Conservation (phyloP, 2,113 vertebrate genomes). For the Rhipidura dahli region DNA sequence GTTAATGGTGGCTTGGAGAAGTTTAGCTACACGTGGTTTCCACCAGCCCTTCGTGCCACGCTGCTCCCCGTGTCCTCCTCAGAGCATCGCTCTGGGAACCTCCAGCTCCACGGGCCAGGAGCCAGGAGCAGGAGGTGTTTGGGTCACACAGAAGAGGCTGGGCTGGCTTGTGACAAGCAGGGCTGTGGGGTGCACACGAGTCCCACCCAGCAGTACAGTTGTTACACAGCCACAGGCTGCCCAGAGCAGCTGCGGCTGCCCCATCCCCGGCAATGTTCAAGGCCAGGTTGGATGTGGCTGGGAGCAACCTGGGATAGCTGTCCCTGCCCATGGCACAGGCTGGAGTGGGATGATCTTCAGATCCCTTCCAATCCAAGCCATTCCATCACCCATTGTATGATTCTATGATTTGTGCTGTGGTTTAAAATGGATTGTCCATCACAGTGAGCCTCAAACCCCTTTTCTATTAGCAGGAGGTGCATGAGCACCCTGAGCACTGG, state of each 20-base stretch:
- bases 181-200: fast-evolving
- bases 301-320: fast-evolving
- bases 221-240: fast-evolving
- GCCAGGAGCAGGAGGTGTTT: not conserved
- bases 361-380: not conserved
- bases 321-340: not conserved
- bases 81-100: fast-evolving
- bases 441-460: not conserved
- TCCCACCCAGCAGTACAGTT: not conserved
- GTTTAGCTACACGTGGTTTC: fast-evolving
- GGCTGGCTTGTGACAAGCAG: not conserved
- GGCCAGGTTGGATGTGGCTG: fast-evolving
- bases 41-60: fast-evolving
- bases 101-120: fast-evolving
- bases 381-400: not conserved
- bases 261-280: not conserved
- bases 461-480: not conserved
- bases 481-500: fast-evolving
- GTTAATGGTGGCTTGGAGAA: not conserved
- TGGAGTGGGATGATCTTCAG: not conserved
- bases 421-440: not conserved
- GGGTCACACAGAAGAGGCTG: not conserved
- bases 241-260: not conserved
- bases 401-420: not conserved
- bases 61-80: not conserved